A percentile compares a stretch with the other conserved stretches of the same genome.
These are phyloP conservation scores for Glaucidium brasilianum DNA, from an alignment of 2,113 vertebrate species.

Conservation along the genomic window DNA sequence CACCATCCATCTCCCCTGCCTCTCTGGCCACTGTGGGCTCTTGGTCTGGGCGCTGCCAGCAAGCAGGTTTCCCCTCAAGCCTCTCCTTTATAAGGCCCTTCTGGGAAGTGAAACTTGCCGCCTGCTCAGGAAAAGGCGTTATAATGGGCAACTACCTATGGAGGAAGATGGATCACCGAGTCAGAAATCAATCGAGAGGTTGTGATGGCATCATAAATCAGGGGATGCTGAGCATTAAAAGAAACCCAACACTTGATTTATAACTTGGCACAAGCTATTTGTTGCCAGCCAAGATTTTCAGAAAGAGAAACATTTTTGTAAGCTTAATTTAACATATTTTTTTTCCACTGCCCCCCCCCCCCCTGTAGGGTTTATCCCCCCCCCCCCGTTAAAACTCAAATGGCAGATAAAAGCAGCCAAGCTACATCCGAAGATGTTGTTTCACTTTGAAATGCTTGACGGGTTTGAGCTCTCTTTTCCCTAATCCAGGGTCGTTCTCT, in stretches of 20 bases:
- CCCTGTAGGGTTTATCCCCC: background rate
- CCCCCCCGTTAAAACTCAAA: background rate
- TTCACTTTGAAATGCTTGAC: background rate
- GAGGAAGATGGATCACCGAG: slow-evolving; percentile 69
- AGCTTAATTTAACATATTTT: slow-evolving; percentile 66
- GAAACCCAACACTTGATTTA: slow-evolving; percentile 64
- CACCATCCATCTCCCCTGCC: background rate
- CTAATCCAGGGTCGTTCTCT: background rate
- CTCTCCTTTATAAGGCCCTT: background rate
- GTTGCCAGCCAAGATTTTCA: slow-evolving; percentile 62
- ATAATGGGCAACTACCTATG: slow-evolving; percentile 46
- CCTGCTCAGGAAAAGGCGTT: slow-evolving; percentile 33
- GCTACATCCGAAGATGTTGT: background rate
- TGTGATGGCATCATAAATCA: slow-evolving; percentile 71
- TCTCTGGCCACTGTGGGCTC: background rate
- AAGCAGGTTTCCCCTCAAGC: background rate
- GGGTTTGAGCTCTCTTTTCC: background rate
- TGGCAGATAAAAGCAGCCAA: background rate
- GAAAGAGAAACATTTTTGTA: slow-evolving; percentile 67
- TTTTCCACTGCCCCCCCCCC: background rate
- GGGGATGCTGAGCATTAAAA: slow-evolving; percentile 56
- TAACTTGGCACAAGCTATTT: slow-evolving; percentile 61
- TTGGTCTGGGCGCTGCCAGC: background rate
- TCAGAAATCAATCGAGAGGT: slow-evolving; percentile 66
- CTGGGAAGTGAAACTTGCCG: background rate